Percentiles rank a stretch among this genome's conserved stretches.
Conservation (phyloP, 1,140 invertebrate genomes). For the Zelostemma sp. region DNA sequence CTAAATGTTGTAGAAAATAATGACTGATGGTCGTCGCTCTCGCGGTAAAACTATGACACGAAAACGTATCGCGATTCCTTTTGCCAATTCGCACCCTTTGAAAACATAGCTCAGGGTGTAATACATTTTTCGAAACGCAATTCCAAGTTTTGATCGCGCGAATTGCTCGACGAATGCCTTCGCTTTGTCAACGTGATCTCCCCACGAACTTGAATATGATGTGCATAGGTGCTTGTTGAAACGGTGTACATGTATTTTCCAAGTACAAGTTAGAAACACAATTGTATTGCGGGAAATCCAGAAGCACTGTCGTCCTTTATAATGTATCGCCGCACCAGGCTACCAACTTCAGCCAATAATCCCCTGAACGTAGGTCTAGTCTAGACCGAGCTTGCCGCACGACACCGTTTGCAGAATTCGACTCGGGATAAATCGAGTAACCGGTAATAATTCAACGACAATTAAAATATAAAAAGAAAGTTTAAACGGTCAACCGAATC, state of each 20-base stretch:
- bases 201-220: not conserved
- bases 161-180: too few relatives aligned
- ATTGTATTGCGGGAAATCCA: conserved; percentile 52
- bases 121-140: not conserved
- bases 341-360: conserved; percentile 61
- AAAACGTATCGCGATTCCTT: conserved; percentile 24
- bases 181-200: too few relatives aligned
- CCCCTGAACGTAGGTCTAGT: conserved; percentile 50
- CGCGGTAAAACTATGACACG: conserved; percentile 14
- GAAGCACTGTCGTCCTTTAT: conserved; percentile 56
- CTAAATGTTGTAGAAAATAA: conserved; percentile 72
- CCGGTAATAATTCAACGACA: conserved; percentile 11
- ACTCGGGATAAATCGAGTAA: conserved; percentile 22
- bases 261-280: conserved; percentile 49
- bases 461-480: conserved; percentile 5
- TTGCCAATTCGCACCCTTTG: conserved; percentile 17
- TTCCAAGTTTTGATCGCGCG: too few relatives aligned
- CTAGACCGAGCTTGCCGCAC: conserved; percentile 32
- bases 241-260: conserved; percentile 30
- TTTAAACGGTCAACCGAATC: too few relatives aligned
- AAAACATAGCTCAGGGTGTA: not conserved
- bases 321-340: conserved; percentile 55
- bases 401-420: conserved; percentile 20
- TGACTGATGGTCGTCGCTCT: conserved; percentile 64
- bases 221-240: conserved; percentile 29